These are phyloP conservation scores for Phoeniculus purpureus DNA, from an alignment of 2,797 vertebrate species.

Conservation along the genomic window DNA sequence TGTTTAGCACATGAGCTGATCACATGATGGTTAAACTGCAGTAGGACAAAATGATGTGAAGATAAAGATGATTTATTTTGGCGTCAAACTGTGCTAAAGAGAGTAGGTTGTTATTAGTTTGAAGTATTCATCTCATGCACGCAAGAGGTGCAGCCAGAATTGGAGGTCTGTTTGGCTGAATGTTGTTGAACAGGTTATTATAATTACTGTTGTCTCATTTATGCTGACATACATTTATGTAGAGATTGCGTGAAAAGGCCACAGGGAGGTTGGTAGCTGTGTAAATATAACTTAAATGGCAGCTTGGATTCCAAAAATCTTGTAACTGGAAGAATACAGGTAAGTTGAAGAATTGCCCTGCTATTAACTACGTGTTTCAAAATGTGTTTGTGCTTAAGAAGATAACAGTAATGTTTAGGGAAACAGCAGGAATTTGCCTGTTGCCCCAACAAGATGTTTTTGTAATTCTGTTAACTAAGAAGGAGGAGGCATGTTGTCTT, in stretches of 20 bases:
- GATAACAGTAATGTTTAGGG: background rate
- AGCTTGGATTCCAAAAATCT: background rate
- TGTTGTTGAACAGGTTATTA: background rate
- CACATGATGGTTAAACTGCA: background rate
- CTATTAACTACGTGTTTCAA: background rate
- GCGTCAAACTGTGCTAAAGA: background rate
- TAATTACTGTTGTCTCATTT: background rate
- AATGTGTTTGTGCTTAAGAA: background rate
- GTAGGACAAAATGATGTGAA: background rate
- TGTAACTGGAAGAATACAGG: background rate
- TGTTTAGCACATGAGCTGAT: background rate
- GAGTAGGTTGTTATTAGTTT: background rate
- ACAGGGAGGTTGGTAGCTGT: background rate
- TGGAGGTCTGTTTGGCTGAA: background rate
- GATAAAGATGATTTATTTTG: constrained; percentile 10
- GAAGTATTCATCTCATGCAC: background rate
- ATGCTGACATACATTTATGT: background rate
- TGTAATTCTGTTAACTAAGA: constrained; percentile 7
- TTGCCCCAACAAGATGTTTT: fast-evolving
- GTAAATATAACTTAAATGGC: background rate
- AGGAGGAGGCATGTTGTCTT: background rate
- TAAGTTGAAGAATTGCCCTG: background rate
- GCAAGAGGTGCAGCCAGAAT: background rate
- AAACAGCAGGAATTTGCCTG: background rate
- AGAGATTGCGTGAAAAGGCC: background rate